Evolutionary conservation across 30 jellyfish, hydroid and myxozoan genomes (phyloP).

Genomic region (Sanderia malayensis): DNA sequence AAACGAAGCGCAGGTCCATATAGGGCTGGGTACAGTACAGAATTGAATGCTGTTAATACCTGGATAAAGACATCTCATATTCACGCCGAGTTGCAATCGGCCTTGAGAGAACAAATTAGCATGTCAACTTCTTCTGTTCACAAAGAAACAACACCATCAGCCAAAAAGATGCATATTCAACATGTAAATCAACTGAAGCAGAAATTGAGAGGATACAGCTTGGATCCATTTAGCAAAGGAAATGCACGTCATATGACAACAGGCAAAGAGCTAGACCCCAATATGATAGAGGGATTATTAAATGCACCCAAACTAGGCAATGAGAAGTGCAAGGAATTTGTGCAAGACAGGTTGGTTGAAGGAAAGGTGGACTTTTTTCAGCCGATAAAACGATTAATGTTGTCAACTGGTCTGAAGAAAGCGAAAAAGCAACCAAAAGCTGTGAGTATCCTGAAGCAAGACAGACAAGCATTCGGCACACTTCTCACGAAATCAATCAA

Average conservation of each 20-base stretch:
- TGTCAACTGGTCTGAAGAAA: conserved; percentile 36
- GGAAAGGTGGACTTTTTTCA: conserved; percentile 31
- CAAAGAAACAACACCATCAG: conserved; percentile 39
- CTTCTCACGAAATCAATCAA: conserved; percentile 13
- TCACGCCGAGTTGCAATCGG: conserved; percentile 8
- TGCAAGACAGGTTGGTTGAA: conserved; percentile 31
- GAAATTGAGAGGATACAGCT: conserved; percentile 18
- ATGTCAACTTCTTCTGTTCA: conserved; percentile 42
- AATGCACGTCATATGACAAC: conserved; percentile 35
- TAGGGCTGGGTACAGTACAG: conserved; percentile 38
- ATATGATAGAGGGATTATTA: conserved; percentile 12
- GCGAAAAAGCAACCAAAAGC: conserved; percentile 6
- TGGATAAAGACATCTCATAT: conserved; percentile 32
- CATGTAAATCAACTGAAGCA: conserved; percentile 25
- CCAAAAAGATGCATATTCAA: conserved; percentile 7
- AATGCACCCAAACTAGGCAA: conserved; percentile 37
- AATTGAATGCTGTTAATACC: conserved; percentile 8
- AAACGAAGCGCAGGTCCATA: conserved; percentile 46
- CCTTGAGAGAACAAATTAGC: conserved; percentile 28
- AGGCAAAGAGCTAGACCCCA: conserved; percentile 20
- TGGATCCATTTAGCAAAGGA: conserved; percentile 24
- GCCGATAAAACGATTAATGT: conserved; percentile 23
- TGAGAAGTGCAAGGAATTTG: conserved; percentile 21
- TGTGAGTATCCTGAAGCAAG: conserved; percentile 33
- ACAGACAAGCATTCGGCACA: conserved; percentile 48